Conservation (phyloP, 2,797 vertebrate species). For the Mallotus villosus region DNA sequence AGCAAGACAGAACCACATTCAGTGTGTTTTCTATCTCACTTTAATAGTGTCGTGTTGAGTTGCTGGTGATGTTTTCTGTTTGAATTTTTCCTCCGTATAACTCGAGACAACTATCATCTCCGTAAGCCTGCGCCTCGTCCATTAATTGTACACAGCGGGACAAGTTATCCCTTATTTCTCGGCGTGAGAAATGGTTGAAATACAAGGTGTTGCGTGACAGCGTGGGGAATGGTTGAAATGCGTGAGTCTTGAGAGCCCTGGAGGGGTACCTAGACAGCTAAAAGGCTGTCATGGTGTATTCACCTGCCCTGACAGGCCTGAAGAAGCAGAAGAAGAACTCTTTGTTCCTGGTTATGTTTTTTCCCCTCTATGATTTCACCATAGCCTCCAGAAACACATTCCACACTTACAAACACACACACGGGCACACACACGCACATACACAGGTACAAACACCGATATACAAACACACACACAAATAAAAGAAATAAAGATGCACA, state of each 20-base stretch:
- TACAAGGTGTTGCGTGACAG: too few relatives aligned
- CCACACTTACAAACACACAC: slow-evolving; percentile 9
- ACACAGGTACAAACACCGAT: not conserved
- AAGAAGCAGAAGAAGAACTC: slow-evolving; percentile 22
- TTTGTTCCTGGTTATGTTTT: slow-evolving; percentile 28
- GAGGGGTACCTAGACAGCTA: not conserved
- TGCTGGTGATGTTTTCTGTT: too few relatives aligned
- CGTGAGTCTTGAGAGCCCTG: not conserved
- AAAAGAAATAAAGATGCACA: not conserved
- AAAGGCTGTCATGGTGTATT: slow-evolving; percentile 7
- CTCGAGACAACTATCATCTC: too few relatives aligned
- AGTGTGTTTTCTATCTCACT: too few relatives aligned
- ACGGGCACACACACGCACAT: slow-evolving; percentile 13
- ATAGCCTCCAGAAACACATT: slow-evolving; percentile 66
- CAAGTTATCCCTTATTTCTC: too few relatives aligned
- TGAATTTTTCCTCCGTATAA: too few relatives aligned
- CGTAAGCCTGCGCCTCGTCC: too few relatives aligned
- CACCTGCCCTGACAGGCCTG: slow-evolving; percentile 62
- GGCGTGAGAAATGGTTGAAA: too few relatives aligned
- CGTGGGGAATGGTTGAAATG: too few relatives aligned
- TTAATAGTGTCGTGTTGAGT: too few relatives aligned
- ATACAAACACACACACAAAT: slow-evolving; percentile 28
- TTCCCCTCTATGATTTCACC: slow-evolving; percentile 57
- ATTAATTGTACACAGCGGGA: too few relatives aligned
- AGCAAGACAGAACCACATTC: not conserved